Base-by-base conservation (phyloP, 2,797 vertebrate species). In the Pangasius mekongensis region DNA sequence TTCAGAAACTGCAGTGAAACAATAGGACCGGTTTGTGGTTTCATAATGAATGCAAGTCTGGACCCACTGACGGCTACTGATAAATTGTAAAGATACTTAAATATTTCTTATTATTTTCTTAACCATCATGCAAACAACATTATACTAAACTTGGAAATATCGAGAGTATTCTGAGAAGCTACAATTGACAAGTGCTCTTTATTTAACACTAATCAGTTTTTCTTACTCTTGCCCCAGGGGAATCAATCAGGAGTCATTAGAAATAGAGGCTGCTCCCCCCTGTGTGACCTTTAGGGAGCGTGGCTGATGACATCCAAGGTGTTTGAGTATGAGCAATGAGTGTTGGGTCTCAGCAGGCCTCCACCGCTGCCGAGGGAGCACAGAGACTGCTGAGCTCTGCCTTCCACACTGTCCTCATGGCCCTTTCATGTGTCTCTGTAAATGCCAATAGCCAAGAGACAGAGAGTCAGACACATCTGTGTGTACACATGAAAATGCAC, bases 271-370 rank as follows among this genome's bases (percentile, higher is more conserved):
- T 84, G 83, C 88, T 67, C 86, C 82, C 58, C 88, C 74, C 47
- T 86, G 22, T 49, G 86, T 78, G 86, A 92, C 92, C 92, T 92
- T 91, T 90, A 89, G 86, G 81, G 67, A 54, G 74, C 56, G 83
- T 49, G 64, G 90, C 69, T 89, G 87, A 90, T 91, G 91, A 85
- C 91, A 92, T 91, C 83, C 85, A 90, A 91, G 89, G 84, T 85
- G 87, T 76, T 89, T 73, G 80, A 88, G 87, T 27, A 64, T 88
- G 89, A 86, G 89, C 78, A 86, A 74, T 81, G 77, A 86, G 80
- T 81, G 77, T 30, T 24, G n/a, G 54, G 84, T 88, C 89, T 64
- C 90, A 85, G 88, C 89, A 89, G 84, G 91, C 82, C 54, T 90
- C 54, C 85, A 86, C 87, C 81, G 85, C 81, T 58, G 74, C 84